Evolutionary conservation across 2,113 vertebrate genomes (phyloP), one percentile per base, ranked within the genome.

Genomic region (Nothoprocta perdicaria): DNA sequence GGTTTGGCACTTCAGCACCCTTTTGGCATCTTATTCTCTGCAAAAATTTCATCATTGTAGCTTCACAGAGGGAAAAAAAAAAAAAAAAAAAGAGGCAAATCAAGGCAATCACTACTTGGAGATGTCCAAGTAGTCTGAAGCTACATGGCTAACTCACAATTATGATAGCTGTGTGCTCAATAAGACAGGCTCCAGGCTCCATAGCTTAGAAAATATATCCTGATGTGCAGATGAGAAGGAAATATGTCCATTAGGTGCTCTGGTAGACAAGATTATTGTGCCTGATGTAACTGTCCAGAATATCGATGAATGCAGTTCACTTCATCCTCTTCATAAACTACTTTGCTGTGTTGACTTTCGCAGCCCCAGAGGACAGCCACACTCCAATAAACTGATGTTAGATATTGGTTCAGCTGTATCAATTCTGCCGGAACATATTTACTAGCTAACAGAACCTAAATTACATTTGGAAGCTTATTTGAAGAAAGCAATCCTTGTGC

Each of bases 391-490:
- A 17, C 82, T 88, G 90, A 91, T 95, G 50, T 68, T 74, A 88
- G 90, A 84, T 89, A 89, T 89, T 92, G 91, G 88, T 83, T 94
- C 79, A 89, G 69, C 82, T 93, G 63, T 92, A 92, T 92, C 87
- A 73, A 60, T 92, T 94, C 87, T 94, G 53, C 72, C 0, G 4
- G 81, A 95, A 80, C 55, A 43, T 93, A 92, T 95, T 95, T 95
- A 87, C 85, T 73, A 90, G 87, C 82, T 95, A 95, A 90, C 87
- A 93, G 93, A 96, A 94, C 61, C 71, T 78, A 94, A 96, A 95
- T 92, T 93, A 76, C 61, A 73, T 93, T 95, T 94, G 83, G 83
- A 94, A 87, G 33, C 81, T 92, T 91, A 83, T 95, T 96, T 95
- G 80, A 93, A 89, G 85, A 96, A 93, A 92, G 67, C 53, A 92